Conservation (phyloP, 2,888 invertebrate species). For the Onthophagus sagittarius region DNA sequence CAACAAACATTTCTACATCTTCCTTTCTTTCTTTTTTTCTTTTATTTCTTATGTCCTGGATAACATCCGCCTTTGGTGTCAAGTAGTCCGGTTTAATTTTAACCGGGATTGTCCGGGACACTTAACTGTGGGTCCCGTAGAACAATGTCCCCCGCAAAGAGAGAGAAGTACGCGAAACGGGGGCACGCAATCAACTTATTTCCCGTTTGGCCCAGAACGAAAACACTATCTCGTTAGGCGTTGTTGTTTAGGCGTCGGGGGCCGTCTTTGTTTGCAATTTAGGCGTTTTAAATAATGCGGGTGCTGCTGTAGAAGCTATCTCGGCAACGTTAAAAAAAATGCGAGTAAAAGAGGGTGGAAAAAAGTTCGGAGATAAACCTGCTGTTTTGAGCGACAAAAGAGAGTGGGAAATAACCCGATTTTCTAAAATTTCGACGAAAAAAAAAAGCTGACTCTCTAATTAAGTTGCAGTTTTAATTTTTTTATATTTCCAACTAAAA, state of each 20-base stretch:
- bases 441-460: too few relatives aligned
- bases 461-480: too few relatives aligned
- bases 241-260: neutral
- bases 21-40: neutral
- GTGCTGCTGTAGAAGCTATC: neutral
- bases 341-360: neutral
- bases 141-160: neutral
- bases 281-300: neutral
- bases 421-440: neutral
- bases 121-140: neutral
- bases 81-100: neutral
- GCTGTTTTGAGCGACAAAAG: neutral
- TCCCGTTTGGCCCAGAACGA: neutral
- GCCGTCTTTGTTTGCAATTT: neutral
- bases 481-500: neutral
- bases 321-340: neutral
- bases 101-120: neutral
- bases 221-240: neutral
- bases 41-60: neutral
- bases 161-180: neutral
- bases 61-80: neutral
- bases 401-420: neutral
- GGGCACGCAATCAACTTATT: neutral
- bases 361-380: neutral
- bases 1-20: neutral